A percentile compares a stretch with the other conserved stretches of the same genome.
Evolutionary conservation across 2,113 vertebrate species (phyloP).

Genomic region (Cyphomyrus plagiostoma): DNA sequence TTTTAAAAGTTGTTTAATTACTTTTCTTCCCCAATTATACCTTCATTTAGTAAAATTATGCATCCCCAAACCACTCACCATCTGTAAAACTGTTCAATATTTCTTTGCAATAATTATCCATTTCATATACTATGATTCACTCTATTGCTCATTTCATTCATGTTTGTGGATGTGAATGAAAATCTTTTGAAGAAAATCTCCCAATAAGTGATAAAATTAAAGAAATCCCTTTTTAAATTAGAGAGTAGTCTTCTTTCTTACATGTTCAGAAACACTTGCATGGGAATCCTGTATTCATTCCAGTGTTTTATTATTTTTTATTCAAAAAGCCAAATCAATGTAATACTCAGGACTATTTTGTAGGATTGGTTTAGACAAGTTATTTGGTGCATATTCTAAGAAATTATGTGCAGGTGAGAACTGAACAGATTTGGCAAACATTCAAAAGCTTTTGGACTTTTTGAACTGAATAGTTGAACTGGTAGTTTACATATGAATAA

Average conservation of each 20-base stretch:
- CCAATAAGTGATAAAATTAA: neutral
- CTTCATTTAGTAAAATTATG: neutral
- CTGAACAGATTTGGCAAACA: neutral
- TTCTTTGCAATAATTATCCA: neutral
- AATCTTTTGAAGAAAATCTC: neutral
- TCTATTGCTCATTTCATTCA: neutral
- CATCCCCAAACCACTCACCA: neutral
- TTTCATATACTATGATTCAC: neutral
- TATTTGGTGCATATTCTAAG: neutral
- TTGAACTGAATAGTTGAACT: neutral
- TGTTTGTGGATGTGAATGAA: neutral
- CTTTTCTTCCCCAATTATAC: neutral
- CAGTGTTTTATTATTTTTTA: neutral
- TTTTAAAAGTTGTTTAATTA: neutral
- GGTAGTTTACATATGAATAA: slow-evolving; percentile 4
- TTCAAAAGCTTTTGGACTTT: neutral
- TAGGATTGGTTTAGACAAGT: neutral
- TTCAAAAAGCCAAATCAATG: neutral
- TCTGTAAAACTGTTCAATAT: neutral
- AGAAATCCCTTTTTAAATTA: neutral
- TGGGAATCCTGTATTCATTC: neutral
- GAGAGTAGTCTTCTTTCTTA: neutral
- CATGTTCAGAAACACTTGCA: neutral
- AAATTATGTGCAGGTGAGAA: neutral
- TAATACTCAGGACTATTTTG: neutral